Conservation (phyloP, 35 echinoderm and acorn worm species). For the Apostichopus californicus region DNA sequence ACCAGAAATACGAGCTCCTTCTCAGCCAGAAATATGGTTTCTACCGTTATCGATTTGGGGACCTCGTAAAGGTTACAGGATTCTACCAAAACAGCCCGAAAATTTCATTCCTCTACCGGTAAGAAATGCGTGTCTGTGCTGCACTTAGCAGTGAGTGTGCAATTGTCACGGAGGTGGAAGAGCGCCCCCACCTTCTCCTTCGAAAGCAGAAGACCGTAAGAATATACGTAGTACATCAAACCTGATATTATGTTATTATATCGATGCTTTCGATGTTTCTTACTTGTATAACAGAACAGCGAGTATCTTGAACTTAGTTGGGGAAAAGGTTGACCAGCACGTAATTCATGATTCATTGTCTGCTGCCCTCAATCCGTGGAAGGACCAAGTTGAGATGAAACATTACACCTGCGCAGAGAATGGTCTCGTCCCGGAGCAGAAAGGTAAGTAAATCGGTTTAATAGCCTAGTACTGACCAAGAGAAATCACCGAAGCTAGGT, state of each 20-base stretch:
- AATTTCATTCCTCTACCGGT: slow-evolving; percentile 61
- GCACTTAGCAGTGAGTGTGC: too few relatives aligned
- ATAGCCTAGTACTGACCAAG: too few relatives aligned
- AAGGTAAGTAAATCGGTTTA: neutral
- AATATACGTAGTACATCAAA: too few relatives aligned
- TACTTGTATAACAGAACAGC: neutral
- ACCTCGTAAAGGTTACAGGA: slow-evolving; percentile 54
- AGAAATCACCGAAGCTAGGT: too few relatives aligned
- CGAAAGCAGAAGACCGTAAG: too few relatives aligned
- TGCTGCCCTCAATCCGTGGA: neutral
- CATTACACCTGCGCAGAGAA: neutral
- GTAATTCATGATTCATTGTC: neutral
- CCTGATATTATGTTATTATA: neutral
- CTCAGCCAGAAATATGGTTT: slow-evolving; percentile 61
- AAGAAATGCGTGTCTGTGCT: neutral
- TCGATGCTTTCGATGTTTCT: neutral
- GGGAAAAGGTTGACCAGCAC: slow-evolving; percentile 26
- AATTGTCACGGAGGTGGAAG: too few relatives aligned
- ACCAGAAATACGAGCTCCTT: slow-evolving; percentile 74
- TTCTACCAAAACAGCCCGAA: slow-evolving; percentile 61
- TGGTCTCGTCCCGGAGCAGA: neutral
- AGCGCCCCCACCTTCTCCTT: too few relatives aligned
- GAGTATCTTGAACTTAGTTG: slow-evolving; percentile 17
- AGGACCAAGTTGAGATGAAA: neutral
- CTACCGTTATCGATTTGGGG: slow-evolving; percentile 71